phyloP scores from a whole-genome alignment of 1,140 invertebrate genomes.

The Bombus difficillimus region DNA sequence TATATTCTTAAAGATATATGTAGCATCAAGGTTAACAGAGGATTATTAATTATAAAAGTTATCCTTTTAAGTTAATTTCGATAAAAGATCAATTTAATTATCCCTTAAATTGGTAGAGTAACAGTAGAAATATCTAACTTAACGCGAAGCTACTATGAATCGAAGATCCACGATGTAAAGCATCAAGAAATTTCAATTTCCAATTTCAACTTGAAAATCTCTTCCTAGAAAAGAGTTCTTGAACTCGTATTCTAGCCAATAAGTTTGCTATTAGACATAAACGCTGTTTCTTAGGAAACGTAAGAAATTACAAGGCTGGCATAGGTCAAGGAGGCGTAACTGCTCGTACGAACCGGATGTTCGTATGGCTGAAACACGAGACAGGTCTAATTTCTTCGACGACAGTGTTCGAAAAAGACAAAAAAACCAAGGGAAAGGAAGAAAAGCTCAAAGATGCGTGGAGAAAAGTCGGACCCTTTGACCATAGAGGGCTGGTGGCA shows the following conservation, averaged over 20 bases:
- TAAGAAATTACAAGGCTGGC: slow-evolving; percentile 11
- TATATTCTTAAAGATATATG: too few species aligned
- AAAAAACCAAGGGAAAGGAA: slow-evolving; percentile 40
- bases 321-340: slow-evolving; percentile 49
- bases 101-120: neutral
- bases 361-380: slow-evolving; percentile 64
- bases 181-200: too few species aligned
- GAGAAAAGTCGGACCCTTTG: slow-evolving; percentile 42
- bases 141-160: neutral
- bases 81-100: too few species aligned
- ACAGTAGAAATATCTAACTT: neutral
- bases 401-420: slow-evolving; percentile 62
- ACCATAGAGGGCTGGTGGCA: neutral
- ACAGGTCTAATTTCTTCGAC: slow-evolving; percentile 70
- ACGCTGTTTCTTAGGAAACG: neutral
- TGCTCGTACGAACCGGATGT: slow-evolving; percentile 63
- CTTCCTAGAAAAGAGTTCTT: neutral
- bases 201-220: too few species aligned
- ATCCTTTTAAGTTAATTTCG: too few species aligned
- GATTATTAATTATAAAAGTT: too few species aligned
- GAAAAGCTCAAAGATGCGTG: slow-evolving; percentile 29
- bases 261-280: neutral
- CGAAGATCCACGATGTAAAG: too few species aligned
- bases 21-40: too few species aligned
- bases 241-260: neutral